Evolutionary conservation across 1,140 invertebrate species (phyloP).

Genomic region (Olivierus martensii): DNA sequence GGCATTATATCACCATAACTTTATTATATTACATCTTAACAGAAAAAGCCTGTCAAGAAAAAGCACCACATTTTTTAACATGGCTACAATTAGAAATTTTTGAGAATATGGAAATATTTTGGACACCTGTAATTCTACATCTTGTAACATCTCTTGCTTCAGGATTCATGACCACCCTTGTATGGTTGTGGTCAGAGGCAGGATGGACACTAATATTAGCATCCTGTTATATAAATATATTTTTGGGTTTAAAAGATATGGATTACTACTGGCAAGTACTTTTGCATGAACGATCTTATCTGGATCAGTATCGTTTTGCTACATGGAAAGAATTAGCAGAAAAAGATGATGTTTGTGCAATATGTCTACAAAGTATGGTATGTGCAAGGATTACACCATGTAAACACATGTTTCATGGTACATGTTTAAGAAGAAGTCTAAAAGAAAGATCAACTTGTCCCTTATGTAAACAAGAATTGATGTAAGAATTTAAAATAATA

Average conservation of each 20-base stretch:
- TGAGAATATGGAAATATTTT: constrained; percentile 49
- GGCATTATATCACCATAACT: constrained; percentile 45
- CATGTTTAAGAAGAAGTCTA: constrained; percentile 51
- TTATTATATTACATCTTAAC: constrained; percentile 54
- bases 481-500: neutral
- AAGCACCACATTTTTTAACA: constrained; percentile 41
- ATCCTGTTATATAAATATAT: constrained; percentile 49
- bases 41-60: constrained; percentile 44
- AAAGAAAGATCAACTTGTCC: constrained; percentile 52
- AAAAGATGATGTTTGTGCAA: constrained; percentile 57
- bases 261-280: constrained; percentile 37
- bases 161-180: constrained; percentile 10
- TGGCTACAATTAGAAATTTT: constrained; percentile 43
- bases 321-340: constrained; percentile 45
- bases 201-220: constrained; percentile 35
- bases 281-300: constrained; percentile 40
- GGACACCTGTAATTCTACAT: constrained; percentile 46
- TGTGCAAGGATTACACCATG: constrained; percentile 53
- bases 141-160: constrained; percentile 37
- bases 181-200: constrained; percentile 12
- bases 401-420: constrained; percentile 59
- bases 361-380: constrained; percentile 51
- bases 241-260: constrained; percentile 46
- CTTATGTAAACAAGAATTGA: constrained; percentile 46
- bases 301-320: constrained; percentile 48